Percentiles rank a stretch among this genome's conserved stretches.
phyloP scores from a whole-genome alignment of 2,888 invertebrate genomes.

The Cheiracanthium punctorium region DNA sequence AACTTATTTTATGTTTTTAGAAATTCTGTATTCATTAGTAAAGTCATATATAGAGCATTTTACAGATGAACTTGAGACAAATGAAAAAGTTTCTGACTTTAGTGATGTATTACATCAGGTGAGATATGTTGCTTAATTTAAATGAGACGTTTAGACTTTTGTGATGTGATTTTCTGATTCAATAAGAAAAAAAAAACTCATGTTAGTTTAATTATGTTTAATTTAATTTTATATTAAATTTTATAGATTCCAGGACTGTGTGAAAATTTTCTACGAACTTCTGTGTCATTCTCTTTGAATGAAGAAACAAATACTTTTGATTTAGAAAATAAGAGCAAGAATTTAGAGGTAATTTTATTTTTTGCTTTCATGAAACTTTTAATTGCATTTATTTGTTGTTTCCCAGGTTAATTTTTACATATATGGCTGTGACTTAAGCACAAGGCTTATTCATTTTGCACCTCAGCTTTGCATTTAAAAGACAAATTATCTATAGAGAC shows the following conservation, averaged over 20 bases:
- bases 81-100: neutral
- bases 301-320: neutral
- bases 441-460: too few species aligned
- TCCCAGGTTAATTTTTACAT: too few species aligned
- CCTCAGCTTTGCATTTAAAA: too few species aligned
- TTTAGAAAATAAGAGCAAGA: neutral
- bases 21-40: neutral
- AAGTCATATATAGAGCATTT: neutral
- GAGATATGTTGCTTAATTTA: neutral
- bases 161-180: too few species aligned
- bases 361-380: neutral
- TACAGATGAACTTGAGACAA: neutral
- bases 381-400: too few species aligned
- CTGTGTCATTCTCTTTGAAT: neutral
- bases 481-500: too few species aligned
- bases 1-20: conserved; percentile 2
- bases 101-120: neutral
- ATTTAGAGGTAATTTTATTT: neutral
- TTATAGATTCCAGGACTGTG: conserved; percentile 9
- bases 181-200: too few species aligned
- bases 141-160: too few species aligned
- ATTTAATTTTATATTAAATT: too few species aligned
- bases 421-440: too few species aligned
- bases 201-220: too few species aligned
- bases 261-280: neutral